Conservation (phyloP, 2,888 invertebrate genomes). For the Cepaea hortensis region DNA sequence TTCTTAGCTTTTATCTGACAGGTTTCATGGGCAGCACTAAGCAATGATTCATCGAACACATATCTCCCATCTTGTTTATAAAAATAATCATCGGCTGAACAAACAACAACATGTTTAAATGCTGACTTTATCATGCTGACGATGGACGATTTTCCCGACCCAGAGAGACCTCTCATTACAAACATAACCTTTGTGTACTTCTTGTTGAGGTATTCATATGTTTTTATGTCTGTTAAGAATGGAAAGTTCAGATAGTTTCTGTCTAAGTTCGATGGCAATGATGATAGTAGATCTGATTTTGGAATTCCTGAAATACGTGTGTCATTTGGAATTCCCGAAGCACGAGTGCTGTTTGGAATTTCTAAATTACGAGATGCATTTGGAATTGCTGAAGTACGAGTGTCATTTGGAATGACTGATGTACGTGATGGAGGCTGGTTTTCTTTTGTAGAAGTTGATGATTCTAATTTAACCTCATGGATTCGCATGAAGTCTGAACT, state of each 20-base stretch:
- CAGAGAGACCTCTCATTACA: constrained; percentile 76
- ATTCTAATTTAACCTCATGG: neutral
- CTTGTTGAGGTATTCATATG: constrained; percentile 56
- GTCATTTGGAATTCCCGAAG: neutral
- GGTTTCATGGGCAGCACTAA: constrained; percentile 70
- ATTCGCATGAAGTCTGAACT: neutral
- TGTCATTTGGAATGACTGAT: neutral
- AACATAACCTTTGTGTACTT: constrained; percentile 68
- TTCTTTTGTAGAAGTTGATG: neutral
- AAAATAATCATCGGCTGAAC: constrained; percentile 75
- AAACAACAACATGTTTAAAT: constrained; percentile 66
- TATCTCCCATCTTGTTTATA: constrained; percentile 61
- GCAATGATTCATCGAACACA: constrained; percentile 62
- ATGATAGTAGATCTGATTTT: constrained; percentile 11
- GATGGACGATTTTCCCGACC: constrained; percentile 75
- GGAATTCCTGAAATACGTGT: neutral
- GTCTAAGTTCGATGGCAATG: constrained; percentile 2
- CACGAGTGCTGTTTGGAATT: neutral
- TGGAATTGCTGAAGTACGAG: neutral
- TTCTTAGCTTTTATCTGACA: constrained; percentile 68
- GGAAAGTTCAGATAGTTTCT: constrained; percentile 56
- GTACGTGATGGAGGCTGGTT: neutral
- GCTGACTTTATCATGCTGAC: constrained; percentile 61
- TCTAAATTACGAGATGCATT: neutral
- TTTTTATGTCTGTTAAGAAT: constrained; percentile 59